Evolutionary conservation across 2,797 vertebrate species (phyloP).

Genomic region (Xyrichtys novacula): DNA sequence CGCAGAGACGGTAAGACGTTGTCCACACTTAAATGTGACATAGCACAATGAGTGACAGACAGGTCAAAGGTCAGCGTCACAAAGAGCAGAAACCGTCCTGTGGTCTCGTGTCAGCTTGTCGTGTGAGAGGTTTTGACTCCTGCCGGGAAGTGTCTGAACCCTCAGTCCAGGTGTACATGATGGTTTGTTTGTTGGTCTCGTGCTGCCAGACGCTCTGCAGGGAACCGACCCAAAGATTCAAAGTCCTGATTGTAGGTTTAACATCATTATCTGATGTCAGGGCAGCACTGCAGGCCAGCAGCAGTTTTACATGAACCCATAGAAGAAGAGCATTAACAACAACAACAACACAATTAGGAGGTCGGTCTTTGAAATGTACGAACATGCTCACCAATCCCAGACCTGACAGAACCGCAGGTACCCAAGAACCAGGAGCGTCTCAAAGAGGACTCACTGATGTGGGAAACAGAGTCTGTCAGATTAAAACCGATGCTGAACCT

Average conservation of each 20-base stretch:
- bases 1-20: constrained; percentile 63
- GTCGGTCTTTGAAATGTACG: not conserved
- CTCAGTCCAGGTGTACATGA: no score
- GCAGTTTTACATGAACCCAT: not conserved
- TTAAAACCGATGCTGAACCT: no score
- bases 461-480: no score
- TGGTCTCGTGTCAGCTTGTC: no score
- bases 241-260: not conserved
- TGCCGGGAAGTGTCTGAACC: not conserved
- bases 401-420: no score
- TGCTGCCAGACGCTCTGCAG: not conserved
- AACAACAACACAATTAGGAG: constrained; percentile 9
- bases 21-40: no score
- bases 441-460: no score
- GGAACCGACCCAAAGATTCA: not conserved
- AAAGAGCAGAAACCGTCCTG: no score
- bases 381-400: not conserved
- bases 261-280: constrained; percentile 17
- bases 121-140: no score
- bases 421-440: no score
- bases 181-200: not conserved
- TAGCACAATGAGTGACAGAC: no score
- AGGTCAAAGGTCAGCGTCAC: no score
- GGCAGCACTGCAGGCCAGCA: not conserved
- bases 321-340: constrained; percentile 21